A percentile compares a stretch with the other conserved stretches of the same genome.
Conservation (phyloP, 2,797 vertebrate genomes). For the Hyperoplus immaculatus region DNA sequence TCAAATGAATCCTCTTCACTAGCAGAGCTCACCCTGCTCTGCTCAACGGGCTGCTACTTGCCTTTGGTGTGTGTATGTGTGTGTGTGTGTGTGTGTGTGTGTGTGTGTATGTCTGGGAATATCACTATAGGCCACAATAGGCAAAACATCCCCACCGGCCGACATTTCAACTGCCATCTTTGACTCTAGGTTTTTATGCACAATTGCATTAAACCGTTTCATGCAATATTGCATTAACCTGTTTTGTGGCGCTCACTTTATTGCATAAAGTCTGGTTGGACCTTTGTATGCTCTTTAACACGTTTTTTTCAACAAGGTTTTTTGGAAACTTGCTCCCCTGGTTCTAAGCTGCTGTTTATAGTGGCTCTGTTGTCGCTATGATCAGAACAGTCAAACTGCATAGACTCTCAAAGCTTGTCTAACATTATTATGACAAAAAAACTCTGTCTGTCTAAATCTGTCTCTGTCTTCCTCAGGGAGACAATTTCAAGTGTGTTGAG, state of each 20-base stretch:
- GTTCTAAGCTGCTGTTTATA: not conserved
- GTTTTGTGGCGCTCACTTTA: not conserved
- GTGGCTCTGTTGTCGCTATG: not conserved
- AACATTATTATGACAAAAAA: not conserved
- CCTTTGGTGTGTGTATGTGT: not conserved
- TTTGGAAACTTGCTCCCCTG: not conserved
- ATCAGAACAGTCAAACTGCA: not conserved
- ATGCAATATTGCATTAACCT: not conserved
- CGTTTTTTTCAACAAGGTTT: not conserved
- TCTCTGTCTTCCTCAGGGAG: not conserved
- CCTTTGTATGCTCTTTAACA: not conserved
- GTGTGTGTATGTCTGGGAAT: not conserved
- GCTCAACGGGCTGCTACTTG: not conserved
- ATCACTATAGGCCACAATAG: not conserved
- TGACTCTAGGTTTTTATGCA: conserved; percentile 9
- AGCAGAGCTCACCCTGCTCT: not conserved
- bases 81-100: not conserved
- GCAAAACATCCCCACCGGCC: conserved; percentile 5
- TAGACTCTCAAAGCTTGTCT: not conserved
- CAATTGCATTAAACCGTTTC: not conserved
- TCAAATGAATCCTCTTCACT: conserved; percentile 12
- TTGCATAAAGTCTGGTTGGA: not conserved
- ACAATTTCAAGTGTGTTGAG: too few species aligned
- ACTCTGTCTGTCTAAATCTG: too few species aligned
- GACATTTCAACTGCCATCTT: not conserved